Evolutionary conservation across 2,888 invertebrate species (phyloP), one percentile per base, ranked within the genome.

Genomic region (Trachelus tabidus): DNA sequence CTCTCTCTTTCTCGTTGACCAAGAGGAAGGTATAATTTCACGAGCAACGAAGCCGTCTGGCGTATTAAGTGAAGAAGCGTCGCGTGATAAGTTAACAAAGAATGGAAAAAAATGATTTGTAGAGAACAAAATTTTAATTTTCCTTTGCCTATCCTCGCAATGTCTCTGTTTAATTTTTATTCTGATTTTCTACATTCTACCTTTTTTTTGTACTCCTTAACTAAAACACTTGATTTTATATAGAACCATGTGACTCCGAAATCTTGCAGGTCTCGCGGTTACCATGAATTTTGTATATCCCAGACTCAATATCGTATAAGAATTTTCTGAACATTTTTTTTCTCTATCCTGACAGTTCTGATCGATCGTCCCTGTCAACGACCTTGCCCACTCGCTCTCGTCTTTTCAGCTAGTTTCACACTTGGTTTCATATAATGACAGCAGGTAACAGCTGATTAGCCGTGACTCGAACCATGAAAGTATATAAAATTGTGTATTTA

Each of bases 371-470:
- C 56, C 56, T 56, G 56, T 56, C 56, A 56, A 23, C 34, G n/a
- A 15, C 33, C 31, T 71, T 23, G 37, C 37, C 37, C 40, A 3
- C 11, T 37, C 34, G n/a, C 15, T 34, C 68, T 73, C 77, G 12
- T 31, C 34, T 35, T 69, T 37, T 73, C 40, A 40, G 23, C 23
- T 23, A 56, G 56, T 56, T 56, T 56, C 56, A 56, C 56, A 71
- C 40, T 73, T 69, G 35, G 81, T 83, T 85, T 80, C 80, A 81
- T 86, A 34, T 82, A 56, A 56, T 56, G 23, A 56, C 23, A 15
- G 4, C 56, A 56, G 23, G 56, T 56, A 23, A 23, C 56, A 56
- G 23, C 56, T 9, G 56, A 56, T 56, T 56, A 23, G 56, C 56
- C 56, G 56, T 56, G 56, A 56, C 56, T 56, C 56, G 23, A 56